Percentiles rank a stretch among this genome's conserved stretches.
phyloP scores from a whole-genome alignment of 2,113 vertebrate species.

The Dicaeum eximium region DNA sequence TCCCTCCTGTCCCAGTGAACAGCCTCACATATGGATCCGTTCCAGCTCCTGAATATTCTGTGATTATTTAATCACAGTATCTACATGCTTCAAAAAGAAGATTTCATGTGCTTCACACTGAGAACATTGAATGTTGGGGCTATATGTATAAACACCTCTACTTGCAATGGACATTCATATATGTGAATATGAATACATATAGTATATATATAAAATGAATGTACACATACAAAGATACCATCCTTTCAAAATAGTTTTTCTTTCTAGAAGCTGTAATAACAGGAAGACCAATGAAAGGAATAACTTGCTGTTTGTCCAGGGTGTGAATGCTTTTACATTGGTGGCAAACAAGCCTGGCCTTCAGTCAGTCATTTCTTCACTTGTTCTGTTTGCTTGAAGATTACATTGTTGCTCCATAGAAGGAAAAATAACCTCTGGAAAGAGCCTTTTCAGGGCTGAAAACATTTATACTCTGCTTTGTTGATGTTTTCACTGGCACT shows the following conservation, averaged over 20 bases:
- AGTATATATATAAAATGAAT: neutral
- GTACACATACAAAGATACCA: neutral
- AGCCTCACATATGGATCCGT: accelerated
- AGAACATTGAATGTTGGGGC: neutral
- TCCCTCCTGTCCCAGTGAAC: neutral
- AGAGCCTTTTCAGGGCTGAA: neutral
- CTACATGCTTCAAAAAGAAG: neutral
- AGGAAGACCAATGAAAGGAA: neutral
- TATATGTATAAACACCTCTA: neutral
- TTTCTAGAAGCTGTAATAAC: constrained; percentile 33
- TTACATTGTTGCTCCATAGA: constrained; percentile 27
- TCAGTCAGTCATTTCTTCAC: neutral
- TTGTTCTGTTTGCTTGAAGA: neutral
- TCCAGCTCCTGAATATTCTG: neutral
- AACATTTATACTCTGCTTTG: constrained; percentile 43
- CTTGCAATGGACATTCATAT: neutral
- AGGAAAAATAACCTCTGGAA: neutral
- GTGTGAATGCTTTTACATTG: neutral
- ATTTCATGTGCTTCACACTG: neutral
- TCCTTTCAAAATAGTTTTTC: neutral
- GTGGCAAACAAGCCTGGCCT: constrained; percentile 6
- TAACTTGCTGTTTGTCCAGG: neutral
- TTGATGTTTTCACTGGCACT: constrained; percentile 22
- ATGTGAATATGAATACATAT: neutral
- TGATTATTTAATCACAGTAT: neutral